Base-by-base conservation (phyloP, 2,888 invertebrate genomes). In the Eristalis pertinax region DNA sequence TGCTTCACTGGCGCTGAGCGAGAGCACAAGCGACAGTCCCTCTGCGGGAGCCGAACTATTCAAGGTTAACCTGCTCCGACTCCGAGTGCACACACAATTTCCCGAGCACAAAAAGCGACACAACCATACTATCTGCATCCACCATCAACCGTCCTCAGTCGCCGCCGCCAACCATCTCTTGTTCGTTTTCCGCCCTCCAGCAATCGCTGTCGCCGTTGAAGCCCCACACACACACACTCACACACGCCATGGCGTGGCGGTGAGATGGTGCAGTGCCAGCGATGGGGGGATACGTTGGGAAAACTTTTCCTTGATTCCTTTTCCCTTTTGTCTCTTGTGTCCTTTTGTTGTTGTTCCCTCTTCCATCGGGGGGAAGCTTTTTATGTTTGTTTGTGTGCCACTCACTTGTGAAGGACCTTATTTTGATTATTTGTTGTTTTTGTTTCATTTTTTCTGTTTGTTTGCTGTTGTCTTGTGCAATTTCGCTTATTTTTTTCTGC, bases 71-170 rank as follows among this genome's bases (percentile, higher is more conserved):
- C 74, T 62, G 50, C 82, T 86, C 82, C 38, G 65, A 82, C 82
- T 86, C 82, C 38, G 65, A 82, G 41, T 86, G 77, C 82, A 86
- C 82, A 86, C 81, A 85, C 85, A 77, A 82, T 85, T 82, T 74
- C 73, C 73, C 69, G 65, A 78, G 73, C 35, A 82, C 26, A 56
- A 82, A 86, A 86, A 78, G 26, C 38, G 58, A 41, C 62, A 43
- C 43, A 15, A n/a, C 43, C n/a, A 4, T 50, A n/a, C 50, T 8
- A 19, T 19, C 50, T 50, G 50, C 50, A 43, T 43, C 43, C 43
- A 26, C 26, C 26, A 26, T 26, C 26, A 19, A 4, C 43, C 15
- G n/a, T 43, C 43, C 43, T n/a, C 43, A 60, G 32, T 8, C 79
- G 74, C 22, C 38, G 50, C 26, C 65, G 38, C 26, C 26, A 26